phyloP scores from a whole-genome alignment of 2,888 invertebrate species.

The Lutraria lutraria region DNA sequence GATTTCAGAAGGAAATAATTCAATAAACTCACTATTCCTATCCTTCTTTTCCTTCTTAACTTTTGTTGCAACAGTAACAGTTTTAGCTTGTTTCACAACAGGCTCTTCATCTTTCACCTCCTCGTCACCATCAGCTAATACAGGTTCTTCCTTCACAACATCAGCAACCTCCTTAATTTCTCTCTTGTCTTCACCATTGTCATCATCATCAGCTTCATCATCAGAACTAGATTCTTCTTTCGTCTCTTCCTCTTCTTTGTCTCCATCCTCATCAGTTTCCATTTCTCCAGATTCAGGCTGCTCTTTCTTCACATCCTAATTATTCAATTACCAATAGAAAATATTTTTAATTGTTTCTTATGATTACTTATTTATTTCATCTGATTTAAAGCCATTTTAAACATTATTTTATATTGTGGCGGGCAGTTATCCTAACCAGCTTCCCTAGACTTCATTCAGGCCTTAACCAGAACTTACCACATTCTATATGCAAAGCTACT shows the following conservation, averaged over 20 bases:
- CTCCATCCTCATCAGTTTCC: conserved; percentile 66
- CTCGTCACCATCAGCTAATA: conserved; percentile 66
- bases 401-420: too few relatives aligned
- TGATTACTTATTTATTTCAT: too few relatives aligned
- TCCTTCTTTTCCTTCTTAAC: conserved; percentile 57
- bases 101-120: conserved; percentile 56
- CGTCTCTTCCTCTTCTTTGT: conserved; percentile 66
- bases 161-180: conserved; percentile 52
- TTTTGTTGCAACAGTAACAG: conserved; percentile 46
- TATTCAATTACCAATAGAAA: not conserved
- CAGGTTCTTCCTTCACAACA: conserved; percentile 46
- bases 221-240: conserved; percentile 30
- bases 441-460: too few relatives aligned
- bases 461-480: too few relatives aligned
- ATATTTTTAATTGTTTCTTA: too few relatives aligned
- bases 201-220: conserved; percentile 65
- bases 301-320: conserved; percentile 71
- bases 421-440: too few relatives aligned
- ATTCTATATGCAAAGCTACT: too few relatives aligned
- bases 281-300: conserved; percentile 56
- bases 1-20: too few relatives aligned
- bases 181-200: conserved; percentile 67
- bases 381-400: too few relatives aligned
- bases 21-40: conserved; percentile 48
- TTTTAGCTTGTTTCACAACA: conserved; percentile 64